phyloP scores from a whole-genome alignment of 2,113 vertebrate species.

The Scolopax mira region DNA sequence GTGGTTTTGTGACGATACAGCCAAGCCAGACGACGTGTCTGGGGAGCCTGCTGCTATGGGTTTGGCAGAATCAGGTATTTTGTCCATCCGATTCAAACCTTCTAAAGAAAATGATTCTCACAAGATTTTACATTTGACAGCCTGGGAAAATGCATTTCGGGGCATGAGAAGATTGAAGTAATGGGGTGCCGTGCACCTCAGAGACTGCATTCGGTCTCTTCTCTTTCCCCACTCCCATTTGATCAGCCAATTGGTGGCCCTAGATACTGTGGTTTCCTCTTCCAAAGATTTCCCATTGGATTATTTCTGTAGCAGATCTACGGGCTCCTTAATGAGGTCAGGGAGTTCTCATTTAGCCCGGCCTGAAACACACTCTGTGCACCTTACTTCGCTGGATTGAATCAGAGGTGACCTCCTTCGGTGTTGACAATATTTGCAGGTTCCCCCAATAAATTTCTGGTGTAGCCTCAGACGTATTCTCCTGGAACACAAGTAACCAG shows the following conservation, averaged over 20 bases:
- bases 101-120: not conserved
- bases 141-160: constrained; percentile 23
- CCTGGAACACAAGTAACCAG: not conserved
- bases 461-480: not conserved
- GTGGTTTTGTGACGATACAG: not conserved
- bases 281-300: not conserved
- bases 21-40: not conserved
- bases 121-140: constrained; percentile 39
- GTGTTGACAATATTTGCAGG: not conserved
- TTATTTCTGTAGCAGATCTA: not conserved
- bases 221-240: not conserved
- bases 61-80: not conserved
- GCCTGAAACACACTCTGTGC: not conserved
- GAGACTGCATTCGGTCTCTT: not conserved
- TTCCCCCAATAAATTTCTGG: not conserved
- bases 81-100: constrained; percentile 28
- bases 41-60: not conserved
- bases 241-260: not conserved
- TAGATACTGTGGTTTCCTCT: not conserved
- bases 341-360: not conserved
- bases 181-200: not conserved
- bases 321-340: not conserved
- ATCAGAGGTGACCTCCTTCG: not conserved
- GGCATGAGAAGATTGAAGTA: constrained; percentile 14
- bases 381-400: not conserved